A percentile compares a stretch with the other conserved stretches of the same genome.
These are phyloP conservation scores for Oscheius myriophilus DNA, from an alignment of 2,888 invertebrate genomes.

Conservation along the genomic window DNA sequence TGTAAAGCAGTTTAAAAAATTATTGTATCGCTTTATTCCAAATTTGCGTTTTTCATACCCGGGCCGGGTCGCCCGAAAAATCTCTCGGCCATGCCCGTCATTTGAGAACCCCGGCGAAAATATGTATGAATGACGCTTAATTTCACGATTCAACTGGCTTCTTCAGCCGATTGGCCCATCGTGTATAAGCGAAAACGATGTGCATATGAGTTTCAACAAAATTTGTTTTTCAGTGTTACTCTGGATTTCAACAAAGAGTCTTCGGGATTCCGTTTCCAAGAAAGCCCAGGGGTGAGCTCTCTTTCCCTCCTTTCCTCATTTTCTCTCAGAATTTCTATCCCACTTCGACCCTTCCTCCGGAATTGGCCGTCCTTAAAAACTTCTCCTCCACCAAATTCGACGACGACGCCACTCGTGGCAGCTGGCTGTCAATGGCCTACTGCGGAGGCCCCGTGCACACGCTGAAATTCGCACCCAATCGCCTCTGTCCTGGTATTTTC, in stretches of 20 bases:
- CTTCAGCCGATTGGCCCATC: too few species aligned
- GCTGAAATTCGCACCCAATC: constrained; percentile 27
- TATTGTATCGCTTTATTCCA: too few species aligned
- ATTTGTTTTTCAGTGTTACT: too few species aligned
- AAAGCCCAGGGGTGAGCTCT: neutral
- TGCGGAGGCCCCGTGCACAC: constrained; percentile 27
- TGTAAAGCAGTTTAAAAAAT: too few species aligned
- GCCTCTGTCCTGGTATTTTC: constrained; percentile 7
- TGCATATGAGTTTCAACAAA: too few species aligned
- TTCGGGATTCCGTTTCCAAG: neutral
- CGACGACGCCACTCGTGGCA: neutral
- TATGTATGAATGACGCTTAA: too few species aligned
- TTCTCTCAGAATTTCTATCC: neutral
- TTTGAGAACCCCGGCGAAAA: too few species aligned
- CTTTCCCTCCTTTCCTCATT: neutral
- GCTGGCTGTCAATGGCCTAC: constrained; percentile 19
- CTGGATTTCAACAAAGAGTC: neutral
- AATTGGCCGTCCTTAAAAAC: constrained; percentile 2
- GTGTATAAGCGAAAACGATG: too few species aligned
- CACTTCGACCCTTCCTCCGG: neutral
- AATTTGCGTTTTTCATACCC: too few species aligned
- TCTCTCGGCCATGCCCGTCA: too few species aligned
- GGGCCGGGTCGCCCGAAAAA: too few species aligned
- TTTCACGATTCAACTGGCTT: too few species aligned
- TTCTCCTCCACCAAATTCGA: constrained; percentile 3